Evolutionary conservation across 2,888 invertebrate species (phyloP), one percentile per base, ranked within the genome.

Genomic region (Empis livida): DNA sequence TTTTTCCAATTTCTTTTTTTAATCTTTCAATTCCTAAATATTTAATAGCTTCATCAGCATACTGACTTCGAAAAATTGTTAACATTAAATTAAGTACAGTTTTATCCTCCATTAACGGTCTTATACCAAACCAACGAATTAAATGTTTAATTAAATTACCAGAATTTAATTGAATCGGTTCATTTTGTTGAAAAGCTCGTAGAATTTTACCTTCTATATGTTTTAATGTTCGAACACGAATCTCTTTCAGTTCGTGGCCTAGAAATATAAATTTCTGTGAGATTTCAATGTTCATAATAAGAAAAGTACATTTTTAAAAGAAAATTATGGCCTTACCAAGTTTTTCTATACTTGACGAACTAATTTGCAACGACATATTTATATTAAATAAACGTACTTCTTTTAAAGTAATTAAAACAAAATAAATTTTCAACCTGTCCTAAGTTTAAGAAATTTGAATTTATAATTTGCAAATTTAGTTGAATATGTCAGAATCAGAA

Each of bases 51-150:
- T 54, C 53, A 2, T 52, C 42, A 1, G 54, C 53, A 44, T 64
- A 62, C 3, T 54, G 49, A 5, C 63, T 65, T 40, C 60, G 56
- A 37, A 69, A 39, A 13, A 69, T 48, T n/a, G 54, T 55, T 38
- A 62, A 30, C 31, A 68, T 55, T 20, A 68, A 49, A 8, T 57
- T 45, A 30, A 69, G 53, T 0, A 67, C 66, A 14, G 49, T 55
- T 35, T 62, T 60, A 6, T 59, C 51, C 17, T 59, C 57, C n/a
- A 51, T 46, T 1, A 56, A 39, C 0, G 68, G 68, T 31, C 54
- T 51, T 42, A 51, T 54, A 0, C 58, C 61, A 51, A 68, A 67
- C 68, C 69, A 68, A 17, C 62, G 58, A 15, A 68, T 65, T 10
- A 68, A 50, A 44, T 64, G 62, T 50, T 64, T 69, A 3, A 63